phyloP scores from a whole-genome alignment of 2,888 invertebrate species.

The Tineola bisselliella region DNA sequence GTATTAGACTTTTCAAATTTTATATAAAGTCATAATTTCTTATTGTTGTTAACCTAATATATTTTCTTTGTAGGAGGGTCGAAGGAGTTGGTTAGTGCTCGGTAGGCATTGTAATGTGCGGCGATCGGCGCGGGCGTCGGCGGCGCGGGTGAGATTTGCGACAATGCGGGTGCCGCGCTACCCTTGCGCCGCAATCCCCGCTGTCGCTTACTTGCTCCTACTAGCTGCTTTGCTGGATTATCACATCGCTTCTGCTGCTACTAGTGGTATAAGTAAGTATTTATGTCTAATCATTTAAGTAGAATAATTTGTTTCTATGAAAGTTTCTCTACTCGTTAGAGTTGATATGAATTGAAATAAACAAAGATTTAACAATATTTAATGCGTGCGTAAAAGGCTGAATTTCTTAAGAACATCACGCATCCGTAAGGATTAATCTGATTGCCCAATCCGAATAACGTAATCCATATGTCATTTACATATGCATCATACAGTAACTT shows the following conservation, averaged over 20 bases:
- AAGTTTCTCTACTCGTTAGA: too few species aligned
- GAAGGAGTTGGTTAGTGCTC: conserved; percentile 59
- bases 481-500: conserved; percentile 9
- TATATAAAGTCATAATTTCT: too few species aligned
- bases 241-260: conserved; percentile 22
- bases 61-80: conserved; percentile 50
- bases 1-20: too few species aligned
- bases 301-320: too few species aligned
- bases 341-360: too few species aligned
- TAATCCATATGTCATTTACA: neutral
- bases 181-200: conserved; percentile 35
- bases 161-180: conserved; percentile 55
- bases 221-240: conserved; percentile 24
- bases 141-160: conserved; percentile 59
- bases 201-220: conserved; percentile 33
- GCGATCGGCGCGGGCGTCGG: conserved; percentile 52
- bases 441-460: neutral
- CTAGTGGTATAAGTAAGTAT: conserved; percentile 36
- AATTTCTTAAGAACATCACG: too few species aligned
- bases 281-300: too few species aligned
- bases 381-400: too few species aligned
- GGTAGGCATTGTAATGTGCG: conserved; percentile 57
- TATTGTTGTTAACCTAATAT: conserved; percentile 31
- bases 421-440: neutral
- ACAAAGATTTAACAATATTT: too few species aligned